Base-by-base conservation (phyloP, 2,888 invertebrate genomes). In the Rotaria magnacalcarata region DNA sequence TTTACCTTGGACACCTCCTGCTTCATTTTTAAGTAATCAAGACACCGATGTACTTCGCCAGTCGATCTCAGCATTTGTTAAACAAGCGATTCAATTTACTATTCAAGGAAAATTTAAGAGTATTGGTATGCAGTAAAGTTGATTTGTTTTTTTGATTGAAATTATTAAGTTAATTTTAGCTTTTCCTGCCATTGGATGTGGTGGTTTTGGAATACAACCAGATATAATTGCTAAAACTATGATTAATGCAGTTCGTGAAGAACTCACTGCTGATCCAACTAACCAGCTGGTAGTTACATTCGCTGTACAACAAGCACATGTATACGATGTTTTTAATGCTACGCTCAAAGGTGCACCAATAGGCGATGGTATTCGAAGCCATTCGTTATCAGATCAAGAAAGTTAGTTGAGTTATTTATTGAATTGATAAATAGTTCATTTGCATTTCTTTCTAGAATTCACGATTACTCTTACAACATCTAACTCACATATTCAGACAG, bases 111-210 rank as follows among this genome's bases (percentile, higher is more conserved):
- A 47, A 24, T 47, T 43, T 80, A 6, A 24, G n/a, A 80, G 80
- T 47, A 80, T 80, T n/a, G 80, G 80, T 80, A 24, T n/a, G 80
- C n/a, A 47, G 8, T 50, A 50, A 3, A 11, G 14, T 50, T 50
- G 21, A 8, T 24, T 21, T 41, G 5, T 16, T 52, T 16, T 52
- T 52, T 52, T 52, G 11, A 52, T 52, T n/a, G 5, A 27, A 14
- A 67, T 67, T 14, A 11, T 67, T 67, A 14, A 34, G 2, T 14
- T 0, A 10, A 27, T 80, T 47, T 80, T 47, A 80, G 80, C 80
- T n/a, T 80, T 80, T 80, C 80, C 80, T 0, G 80, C 80, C 2
- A 80, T 80, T 80, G 80, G 80, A 14, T 80, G 80, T 47, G 80
- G 80, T 14, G 47, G 47, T 11, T 47, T 11, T 80, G 80, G 80